Percentiles rank a stretch among this genome's conserved stretches.
phyloP scores from a whole-genome alignment of 2,888 invertebrate species.

The Opisthograptis luteolata region DNA sequence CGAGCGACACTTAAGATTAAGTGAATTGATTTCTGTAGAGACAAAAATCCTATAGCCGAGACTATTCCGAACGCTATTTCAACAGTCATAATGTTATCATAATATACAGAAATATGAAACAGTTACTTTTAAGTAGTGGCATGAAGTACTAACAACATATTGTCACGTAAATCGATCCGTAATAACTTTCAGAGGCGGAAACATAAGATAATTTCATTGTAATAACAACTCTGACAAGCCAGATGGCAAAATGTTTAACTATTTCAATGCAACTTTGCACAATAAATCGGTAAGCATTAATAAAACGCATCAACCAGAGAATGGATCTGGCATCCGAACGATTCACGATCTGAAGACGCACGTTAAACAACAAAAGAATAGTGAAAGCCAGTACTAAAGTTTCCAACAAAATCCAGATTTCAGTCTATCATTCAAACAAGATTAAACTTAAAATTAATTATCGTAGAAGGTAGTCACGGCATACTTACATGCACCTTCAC shows the following conservation, averaged over 20 bases:
- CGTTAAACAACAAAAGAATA: slow-evolving; percentile 54
- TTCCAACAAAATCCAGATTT: neutral
- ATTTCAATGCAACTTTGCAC: slow-evolving; percentile 10
- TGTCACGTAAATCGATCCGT: neutral
- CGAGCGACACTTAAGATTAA: slow-evolving; percentile 30
- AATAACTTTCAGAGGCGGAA: neutral
- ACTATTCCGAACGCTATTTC: too few relatives aligned
- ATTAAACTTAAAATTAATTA: too few relatives aligned
- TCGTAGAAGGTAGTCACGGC: too few relatives aligned
- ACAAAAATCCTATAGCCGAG: too few relatives aligned
- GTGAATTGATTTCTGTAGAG: slow-evolving; percentile 32
- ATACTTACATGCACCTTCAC: too few relatives aligned
- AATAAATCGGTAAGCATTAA: slow-evolving; percentile 30
- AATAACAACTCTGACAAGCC: neutral
- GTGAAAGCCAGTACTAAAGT: slow-evolving; percentile 2
- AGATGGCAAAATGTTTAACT: slow-evolving; percentile 5
- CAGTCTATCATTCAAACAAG: too few relatives aligned
- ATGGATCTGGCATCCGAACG: slow-evolving; percentile 62
- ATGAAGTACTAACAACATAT: neutral
- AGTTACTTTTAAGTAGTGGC: neutral
- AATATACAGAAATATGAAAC: neutral
- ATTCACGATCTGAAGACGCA: slow-evolving; percentile 59
- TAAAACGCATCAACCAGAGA: slow-evolving; percentile 54
- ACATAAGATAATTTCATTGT: slow-evolving; percentile 1
- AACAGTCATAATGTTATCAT: too few relatives aligned